These are phyloP conservation scores for Tauraco hartlaubi DNA, from an alignment of 2,797 vertebrate species.

Conservation along the genomic window DNA sequence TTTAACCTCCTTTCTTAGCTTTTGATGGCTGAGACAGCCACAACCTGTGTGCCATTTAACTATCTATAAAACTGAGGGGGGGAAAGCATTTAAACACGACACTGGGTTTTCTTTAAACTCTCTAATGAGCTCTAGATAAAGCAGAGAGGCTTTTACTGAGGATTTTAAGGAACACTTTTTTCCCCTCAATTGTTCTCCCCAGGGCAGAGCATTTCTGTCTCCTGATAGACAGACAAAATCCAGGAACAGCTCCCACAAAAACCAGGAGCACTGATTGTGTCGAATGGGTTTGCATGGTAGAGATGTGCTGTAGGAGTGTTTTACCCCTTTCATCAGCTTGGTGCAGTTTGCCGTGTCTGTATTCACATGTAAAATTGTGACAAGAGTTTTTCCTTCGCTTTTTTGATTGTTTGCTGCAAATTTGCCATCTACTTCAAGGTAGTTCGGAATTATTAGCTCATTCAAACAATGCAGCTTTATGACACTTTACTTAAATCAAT, in stretches of 20 bases:
- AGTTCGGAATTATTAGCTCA: neutral
- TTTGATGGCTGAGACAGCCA: slow-evolving; percentile 52
- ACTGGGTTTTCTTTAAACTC: slow-evolving; percentile 42
- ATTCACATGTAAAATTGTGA: neutral
- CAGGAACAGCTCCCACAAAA: slow-evolving; percentile 47
- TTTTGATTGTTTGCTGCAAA: neutral
- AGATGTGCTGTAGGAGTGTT: neutral
- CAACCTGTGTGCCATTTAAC: slow-evolving; percentile 58
- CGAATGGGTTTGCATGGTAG: neutral
- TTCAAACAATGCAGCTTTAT: neutral
- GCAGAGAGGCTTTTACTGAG: slow-evolving; percentile 20
- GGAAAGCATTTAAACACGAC: slow-evolving; percentile 27
- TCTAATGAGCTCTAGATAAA: slow-evolving; percentile 69
- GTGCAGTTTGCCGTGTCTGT: neutral
- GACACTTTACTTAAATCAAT: neutral
- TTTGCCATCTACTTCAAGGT: neutral
- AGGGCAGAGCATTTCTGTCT: slow-evolving; percentile 11
- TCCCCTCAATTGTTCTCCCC: slow-evolving; percentile 1
- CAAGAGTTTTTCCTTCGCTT: neutral
- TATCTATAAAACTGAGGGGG: slow-evolving; percentile 43
- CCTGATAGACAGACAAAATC: neutral
- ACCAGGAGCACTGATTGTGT: neutral
- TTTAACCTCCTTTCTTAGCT: slow-evolving; percentile 67
- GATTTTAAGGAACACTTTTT: slow-evolving; percentile 15
- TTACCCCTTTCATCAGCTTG: neutral